Evolutionary conservation across 1,140 invertebrate species (phyloP).

Genomic region (Ladona fulva): DNA sequence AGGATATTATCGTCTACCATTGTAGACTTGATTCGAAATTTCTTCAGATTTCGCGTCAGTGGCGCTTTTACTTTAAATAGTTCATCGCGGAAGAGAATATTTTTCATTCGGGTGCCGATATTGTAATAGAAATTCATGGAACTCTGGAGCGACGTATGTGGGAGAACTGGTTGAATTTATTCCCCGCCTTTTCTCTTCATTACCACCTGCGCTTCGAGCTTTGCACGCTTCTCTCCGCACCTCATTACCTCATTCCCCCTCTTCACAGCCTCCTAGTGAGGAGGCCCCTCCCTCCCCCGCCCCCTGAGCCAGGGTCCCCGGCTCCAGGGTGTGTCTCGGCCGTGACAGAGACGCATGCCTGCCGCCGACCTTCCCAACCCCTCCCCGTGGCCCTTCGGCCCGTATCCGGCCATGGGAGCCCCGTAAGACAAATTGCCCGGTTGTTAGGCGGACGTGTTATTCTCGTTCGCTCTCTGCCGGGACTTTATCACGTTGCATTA

Average conservation of each 20-base stretch:
- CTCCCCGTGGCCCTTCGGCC: not conserved
- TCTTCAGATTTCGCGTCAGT: no score
- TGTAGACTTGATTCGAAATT: no score
- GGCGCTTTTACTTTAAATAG: no score
- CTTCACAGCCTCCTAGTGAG: not conserved
- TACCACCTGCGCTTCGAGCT: not conserved
- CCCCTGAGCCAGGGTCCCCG: not conserved
- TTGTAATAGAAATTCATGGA: not conserved
- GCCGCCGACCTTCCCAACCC: not conserved
- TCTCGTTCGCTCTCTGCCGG: not conserved
- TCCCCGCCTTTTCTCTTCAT: not conserved
- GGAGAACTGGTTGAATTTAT: no score
- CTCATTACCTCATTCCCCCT: not conserved
- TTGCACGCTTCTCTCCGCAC: not conserved
- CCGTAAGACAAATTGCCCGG: not conserved
- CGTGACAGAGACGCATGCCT: not conserved
- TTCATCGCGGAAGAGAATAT: not conserved
- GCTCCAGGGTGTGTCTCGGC: not conserved
- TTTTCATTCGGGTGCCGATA: not conserved
- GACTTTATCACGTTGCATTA: constrained; percentile 2
- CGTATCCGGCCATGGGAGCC: not conserved
- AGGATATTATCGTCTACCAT: no score
- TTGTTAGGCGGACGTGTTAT: not conserved
- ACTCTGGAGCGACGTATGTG: no score
- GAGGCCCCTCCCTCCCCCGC: not conserved